phyloP scores from a whole-genome alignment of 2,888 invertebrate species.

The Drosophila rubida region DNA sequence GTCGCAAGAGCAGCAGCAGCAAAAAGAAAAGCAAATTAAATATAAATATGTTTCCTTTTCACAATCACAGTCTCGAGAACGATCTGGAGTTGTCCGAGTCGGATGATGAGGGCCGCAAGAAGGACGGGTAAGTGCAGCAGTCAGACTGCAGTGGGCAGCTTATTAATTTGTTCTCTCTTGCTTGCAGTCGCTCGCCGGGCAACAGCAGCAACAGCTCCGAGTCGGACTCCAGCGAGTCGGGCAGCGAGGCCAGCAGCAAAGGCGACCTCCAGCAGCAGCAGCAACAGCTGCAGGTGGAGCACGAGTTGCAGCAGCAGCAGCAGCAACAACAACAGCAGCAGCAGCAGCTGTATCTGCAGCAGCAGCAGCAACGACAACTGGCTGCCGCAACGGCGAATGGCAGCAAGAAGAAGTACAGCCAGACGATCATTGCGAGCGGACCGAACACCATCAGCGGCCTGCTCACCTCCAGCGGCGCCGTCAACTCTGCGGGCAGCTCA shows the following conservation, averaged over 20 bases:
- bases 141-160: not conserved
- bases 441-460: conserved; percentile 74
- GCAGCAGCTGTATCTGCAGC: conserved; percentile 43
- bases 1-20: too few relatives aligned
- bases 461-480: conserved; percentile 58
- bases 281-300: conserved; percentile 30
- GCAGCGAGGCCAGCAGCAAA: conserved; percentile 83
- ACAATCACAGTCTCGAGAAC: conserved; percentile 85
- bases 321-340: conserved; percentile 43
- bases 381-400: conserved; percentile 41
- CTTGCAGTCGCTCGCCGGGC: conserved; percentile 81
- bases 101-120: conserved; percentile 88
- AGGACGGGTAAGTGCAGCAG: conserved; percentile 80
- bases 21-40: not conserved
- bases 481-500: conserved; percentile 13
- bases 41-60: too few relatives aligned
- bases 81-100: conserved; percentile 92
- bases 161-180: not conserved
- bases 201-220: conserved; percentile 86
- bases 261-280: conserved; percentile 69
- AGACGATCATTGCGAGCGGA: conserved; percentile 72
- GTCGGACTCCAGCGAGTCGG: conserved; percentile 84
- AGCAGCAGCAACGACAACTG: conserved; percentile 26
- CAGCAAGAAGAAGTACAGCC: conserved; percentile 68
- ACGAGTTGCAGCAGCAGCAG: conserved; percentile 39